Conservation (phyloP, 1,140 invertebrate genomes). For the Eurytemora carolleeae region DNA sequence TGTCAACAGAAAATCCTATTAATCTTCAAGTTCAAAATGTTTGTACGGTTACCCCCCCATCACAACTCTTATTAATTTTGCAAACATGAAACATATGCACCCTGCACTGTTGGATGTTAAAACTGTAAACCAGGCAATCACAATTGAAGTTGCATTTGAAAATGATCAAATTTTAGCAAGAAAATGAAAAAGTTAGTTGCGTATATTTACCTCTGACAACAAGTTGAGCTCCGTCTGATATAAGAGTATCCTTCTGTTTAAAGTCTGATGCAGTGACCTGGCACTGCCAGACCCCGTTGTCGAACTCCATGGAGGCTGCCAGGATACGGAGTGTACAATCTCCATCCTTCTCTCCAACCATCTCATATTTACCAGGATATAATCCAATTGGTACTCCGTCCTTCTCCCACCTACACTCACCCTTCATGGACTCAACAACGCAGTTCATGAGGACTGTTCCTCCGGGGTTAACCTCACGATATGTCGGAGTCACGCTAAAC, state of each 20-base stretch:
- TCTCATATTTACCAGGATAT: slow-evolving; percentile 68
- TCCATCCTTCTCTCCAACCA: slow-evolving; percentile 39
- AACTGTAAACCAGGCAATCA: too few species aligned
- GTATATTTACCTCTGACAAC: slow-evolving; percentile 52
- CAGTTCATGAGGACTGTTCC: slow-evolving; percentile 12
- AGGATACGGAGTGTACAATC: slow-evolving; percentile 68
- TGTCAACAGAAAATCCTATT: too few species aligned
- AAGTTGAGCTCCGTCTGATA: slow-evolving; percentile 53
- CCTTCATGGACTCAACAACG: slow-evolving; percentile 4
- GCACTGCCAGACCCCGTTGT: slow-evolving; percentile 77
- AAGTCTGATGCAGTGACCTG: slow-evolving; percentile 57
- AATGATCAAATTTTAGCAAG: too few species aligned
- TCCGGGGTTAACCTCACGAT: slow-evolving; percentile 15
- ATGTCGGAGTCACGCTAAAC: slow-evolving; percentile 1
- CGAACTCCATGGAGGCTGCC: slow-evolving; percentile 56
- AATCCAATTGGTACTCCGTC: slow-evolving; percentile 32
- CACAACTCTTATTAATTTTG: too few species aligned
- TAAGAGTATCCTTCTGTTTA: slow-evolving; percentile 54
- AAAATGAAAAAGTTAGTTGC: too few species aligned
- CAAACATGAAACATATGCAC: too few species aligned
- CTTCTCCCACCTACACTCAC: slow-evolving; percentile 16
- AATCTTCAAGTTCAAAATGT: too few species aligned
- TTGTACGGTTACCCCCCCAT: too few species aligned
- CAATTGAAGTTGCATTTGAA: too few species aligned
- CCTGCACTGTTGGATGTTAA: too few species aligned